Conservation (phyloP, 2,797 vertebrate species). For the Melopsittacus undulatus region DNA sequence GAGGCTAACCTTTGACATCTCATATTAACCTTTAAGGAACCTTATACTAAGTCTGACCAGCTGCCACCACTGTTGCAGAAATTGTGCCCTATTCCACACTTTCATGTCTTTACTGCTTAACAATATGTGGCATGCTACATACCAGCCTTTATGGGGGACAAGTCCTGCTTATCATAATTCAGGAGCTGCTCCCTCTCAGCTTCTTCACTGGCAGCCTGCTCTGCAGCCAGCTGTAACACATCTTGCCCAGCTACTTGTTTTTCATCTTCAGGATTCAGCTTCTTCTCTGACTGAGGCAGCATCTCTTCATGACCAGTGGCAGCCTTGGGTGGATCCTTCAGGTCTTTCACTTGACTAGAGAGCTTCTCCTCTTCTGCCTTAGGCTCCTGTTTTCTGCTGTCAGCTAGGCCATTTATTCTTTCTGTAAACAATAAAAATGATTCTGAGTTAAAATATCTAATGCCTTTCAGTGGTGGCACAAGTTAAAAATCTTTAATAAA, state of each 20-base stretch:
- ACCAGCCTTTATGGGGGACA: constrained; percentile 21
- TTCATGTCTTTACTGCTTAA: background rate
- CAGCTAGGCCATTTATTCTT: background rate
- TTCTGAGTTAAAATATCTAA: background rate
- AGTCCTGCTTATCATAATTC: constrained; percentile 30
- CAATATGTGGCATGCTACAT: background rate
- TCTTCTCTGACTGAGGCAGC: constrained; percentile 12
- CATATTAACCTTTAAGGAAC: background rate
- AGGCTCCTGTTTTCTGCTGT: background rate
- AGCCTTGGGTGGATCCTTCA: background rate
- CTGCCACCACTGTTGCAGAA: background rate
- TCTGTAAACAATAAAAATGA: constrained; percentile 19
- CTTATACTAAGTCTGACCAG: background rate
- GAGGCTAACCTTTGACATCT: background rate
- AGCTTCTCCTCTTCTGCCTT: background rate
- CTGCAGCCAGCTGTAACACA: background rate
- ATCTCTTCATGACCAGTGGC: background rate
- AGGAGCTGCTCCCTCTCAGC: constrained; percentile 74
- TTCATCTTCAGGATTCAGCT: background rate
- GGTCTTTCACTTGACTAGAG: background rate
- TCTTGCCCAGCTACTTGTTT: background rate
- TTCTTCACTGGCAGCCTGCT: constrained; percentile 55
- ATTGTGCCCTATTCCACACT: background rate
- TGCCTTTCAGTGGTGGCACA: background rate
- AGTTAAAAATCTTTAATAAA: background rate